These are phyloP conservation scores for Trochalopteron elliotii DNA, from an alignment of 2,113 vertebrate genomes.

Conservation along the genomic window DNA sequence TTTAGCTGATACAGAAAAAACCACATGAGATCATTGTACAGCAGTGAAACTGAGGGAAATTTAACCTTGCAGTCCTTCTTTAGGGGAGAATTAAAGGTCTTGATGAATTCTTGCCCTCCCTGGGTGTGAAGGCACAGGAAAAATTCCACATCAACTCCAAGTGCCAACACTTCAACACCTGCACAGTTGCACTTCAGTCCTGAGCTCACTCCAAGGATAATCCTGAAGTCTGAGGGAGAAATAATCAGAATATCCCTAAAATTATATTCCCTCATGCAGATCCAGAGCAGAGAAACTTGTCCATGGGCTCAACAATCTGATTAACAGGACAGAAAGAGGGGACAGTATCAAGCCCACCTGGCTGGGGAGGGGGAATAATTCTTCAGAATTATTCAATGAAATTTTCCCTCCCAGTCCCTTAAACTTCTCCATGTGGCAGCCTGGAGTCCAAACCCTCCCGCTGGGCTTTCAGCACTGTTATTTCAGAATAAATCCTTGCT, in stretches of 20 bases:
- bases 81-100: not conserved
- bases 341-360: not conserved
- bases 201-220: not conserved
- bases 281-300: not conserved
- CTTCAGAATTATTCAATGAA: not conserved
- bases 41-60: not conserved
- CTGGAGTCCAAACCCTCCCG: not conserved
- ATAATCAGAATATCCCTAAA: not conserved
- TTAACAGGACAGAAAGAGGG: not conserved
- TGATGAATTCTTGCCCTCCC: not conserved
- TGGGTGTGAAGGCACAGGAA: not conserved
- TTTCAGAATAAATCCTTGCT: not conserved
- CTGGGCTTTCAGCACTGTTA: not conserved
- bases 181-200: not conserved
- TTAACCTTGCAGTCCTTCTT: not conserved
- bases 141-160: not conserved
- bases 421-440: not conserved
- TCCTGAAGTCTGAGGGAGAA: not conserved
- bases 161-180: not conserved
- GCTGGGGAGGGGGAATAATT: not conserved
- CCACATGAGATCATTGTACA: rapidly evolving
- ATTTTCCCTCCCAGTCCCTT: not conserved
- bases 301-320: not conserved
- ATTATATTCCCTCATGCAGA: not conserved
- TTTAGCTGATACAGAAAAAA: not conserved